These are phyloP conservation scores for Alauda arvensis DNA, from an alignment of 2,797 vertebrate genomes.

Conservation along the genomic window DNA sequence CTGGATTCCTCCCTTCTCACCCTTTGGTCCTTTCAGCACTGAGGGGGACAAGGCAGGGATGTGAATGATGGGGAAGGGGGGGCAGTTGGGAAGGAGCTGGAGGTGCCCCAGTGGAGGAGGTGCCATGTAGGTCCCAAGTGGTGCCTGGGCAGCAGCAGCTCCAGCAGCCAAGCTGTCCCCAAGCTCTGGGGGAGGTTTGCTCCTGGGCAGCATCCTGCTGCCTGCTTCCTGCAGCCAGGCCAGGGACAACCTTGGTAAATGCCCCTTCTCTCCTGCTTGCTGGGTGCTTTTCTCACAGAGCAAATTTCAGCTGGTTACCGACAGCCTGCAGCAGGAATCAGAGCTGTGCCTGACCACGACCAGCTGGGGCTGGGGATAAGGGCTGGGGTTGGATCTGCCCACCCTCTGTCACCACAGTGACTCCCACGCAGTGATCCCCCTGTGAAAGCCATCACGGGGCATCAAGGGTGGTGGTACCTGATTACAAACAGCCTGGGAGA, in stretches of 20 bases:
- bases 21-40: background rate
- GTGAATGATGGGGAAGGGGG: background rate
- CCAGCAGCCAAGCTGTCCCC: accelerated
- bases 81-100: background rate
- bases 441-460: accelerated
- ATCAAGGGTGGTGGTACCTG: accelerated
- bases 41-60: background rate
- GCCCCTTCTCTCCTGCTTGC: background rate
- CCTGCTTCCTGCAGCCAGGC: background rate
- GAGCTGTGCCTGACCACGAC: accelerated
- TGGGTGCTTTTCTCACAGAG: background rate
- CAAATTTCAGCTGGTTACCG: background rate
- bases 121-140: accelerated
- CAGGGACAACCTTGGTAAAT: background rate
- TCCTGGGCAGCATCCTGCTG: background rate
- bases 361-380: accelerated
- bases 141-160: background rate
- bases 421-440: background rate
- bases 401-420: accelerated
- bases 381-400: background rate
- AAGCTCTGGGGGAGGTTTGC: background rate
- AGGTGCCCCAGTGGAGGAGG: background rate
- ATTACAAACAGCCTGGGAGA: background rate
- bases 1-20: background rate
- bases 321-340: accelerated